These are phyloP conservation scores for Theodoxus fluviatilis DNA, from an alignment of 2,888 invertebrate genomes.

Conservation along the genomic window DNA sequence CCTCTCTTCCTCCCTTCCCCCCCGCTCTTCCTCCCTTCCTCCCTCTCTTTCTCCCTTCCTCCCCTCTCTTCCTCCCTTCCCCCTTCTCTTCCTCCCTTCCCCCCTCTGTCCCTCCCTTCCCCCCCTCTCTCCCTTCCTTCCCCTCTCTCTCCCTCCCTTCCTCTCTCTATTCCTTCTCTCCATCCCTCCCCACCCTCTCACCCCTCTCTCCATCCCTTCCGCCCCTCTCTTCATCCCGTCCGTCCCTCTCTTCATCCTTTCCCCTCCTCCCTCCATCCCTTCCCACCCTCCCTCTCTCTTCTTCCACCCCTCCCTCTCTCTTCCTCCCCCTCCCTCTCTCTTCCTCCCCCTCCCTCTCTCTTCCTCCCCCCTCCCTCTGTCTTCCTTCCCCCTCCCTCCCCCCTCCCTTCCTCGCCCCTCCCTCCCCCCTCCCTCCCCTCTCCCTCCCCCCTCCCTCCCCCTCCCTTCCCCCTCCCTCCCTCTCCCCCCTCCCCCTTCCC, in stretches of 20 bases:
- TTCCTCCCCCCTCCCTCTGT: neutral
- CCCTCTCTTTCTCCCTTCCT: conserved; percentile 23
- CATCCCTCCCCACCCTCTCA: neutral
- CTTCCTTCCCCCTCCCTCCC: neutral
- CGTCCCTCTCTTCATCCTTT: neutral
- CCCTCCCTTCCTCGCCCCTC: neutral
- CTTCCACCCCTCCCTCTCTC: conserved; percentile 1
- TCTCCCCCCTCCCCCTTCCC: conserved; percentile 8
- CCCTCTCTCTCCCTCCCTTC: neutral
- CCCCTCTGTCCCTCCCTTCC: neutral
- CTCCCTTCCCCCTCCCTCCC: conserved; percentile 3
- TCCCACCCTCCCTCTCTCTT: conserved; percentile 21
- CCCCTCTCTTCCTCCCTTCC: conserved; percentile 13
- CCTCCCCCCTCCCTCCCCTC: neutral
- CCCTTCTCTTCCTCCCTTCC: neutral
- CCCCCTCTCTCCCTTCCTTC: neutral
- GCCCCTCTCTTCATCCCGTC: neutral
- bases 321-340: neutral
- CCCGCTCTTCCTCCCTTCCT: neutral
- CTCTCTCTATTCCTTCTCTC: neutral
- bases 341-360: conserved; percentile 19
- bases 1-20: neutral
- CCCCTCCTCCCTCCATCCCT: neutral
- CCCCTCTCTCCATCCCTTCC: neutral
- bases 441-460: neutral